Percentiles rank a stretch among this genome's conserved stretches.
phyloP scores from a whole-genome alignment of 2,113 vertebrate species.

The Cricetomys ansorgei region DNA sequence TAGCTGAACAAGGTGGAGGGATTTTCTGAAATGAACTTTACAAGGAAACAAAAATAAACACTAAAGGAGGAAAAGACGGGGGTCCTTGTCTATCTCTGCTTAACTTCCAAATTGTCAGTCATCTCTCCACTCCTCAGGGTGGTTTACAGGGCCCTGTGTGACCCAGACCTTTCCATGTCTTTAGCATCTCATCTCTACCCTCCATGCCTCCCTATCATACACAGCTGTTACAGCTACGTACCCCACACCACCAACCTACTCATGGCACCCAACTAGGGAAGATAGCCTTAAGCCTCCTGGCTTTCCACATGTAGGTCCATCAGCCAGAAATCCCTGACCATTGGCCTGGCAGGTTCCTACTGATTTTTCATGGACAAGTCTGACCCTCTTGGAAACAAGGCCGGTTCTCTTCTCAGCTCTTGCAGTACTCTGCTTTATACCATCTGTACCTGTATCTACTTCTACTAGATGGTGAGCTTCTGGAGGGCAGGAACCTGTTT shows the following conservation, averaged over 20 bases:
- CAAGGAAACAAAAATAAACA: slow-evolving; percentile 70
- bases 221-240: background rate
- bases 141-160: background rate
- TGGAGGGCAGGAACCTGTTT: background rate
- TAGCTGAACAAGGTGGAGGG: slow-evolving; percentile 33
- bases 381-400: background rate
- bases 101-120: background rate
- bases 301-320: background rate
- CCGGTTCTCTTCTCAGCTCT: background rate
- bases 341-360: background rate
- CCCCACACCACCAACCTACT: background rate
- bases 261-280: background rate
- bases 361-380: background rate
- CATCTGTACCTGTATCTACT: background rate
- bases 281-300: background rate
- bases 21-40: slow-evolving; percentile 72
- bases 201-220: background rate
- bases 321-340: background rate
- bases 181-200: background rate
- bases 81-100: background rate
- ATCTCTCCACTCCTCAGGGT: background rate
- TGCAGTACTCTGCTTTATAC: background rate
- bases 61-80: slow-evolving; percentile 42
- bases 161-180: background rate
- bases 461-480: background rate